Conservation (phyloP, 2,113 vertebrate genomes). For the Perccottus glenii region DNA sequence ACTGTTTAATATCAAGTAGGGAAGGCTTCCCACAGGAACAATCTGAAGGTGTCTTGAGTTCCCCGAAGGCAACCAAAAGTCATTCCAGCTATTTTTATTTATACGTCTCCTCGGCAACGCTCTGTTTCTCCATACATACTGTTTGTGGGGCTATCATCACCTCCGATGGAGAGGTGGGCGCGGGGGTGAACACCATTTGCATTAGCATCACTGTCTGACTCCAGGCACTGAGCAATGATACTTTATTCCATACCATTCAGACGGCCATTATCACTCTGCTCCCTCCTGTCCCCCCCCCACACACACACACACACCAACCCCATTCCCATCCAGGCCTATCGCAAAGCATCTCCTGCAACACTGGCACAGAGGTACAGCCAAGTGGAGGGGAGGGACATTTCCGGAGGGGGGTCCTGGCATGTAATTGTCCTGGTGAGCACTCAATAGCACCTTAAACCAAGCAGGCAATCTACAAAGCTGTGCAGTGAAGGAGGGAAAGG, state of each 20-base stretch:
- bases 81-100: constrained; percentile 85
- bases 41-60: constrained; percentile 78
- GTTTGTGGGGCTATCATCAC: constrained; percentile 83
- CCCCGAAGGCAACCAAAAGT: constrained; percentile 81
- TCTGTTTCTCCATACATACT: constrained; percentile 82
- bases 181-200: constrained; percentile 81
- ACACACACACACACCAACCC: constrained; percentile 67
- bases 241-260: constrained; percentile 85
- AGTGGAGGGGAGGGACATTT: constrained; percentile 72
- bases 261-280: constrained; percentile 83
- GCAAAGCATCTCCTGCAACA: constrained; percentile 79
- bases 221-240: constrained; percentile 85
- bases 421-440: constrained; percentile 88
- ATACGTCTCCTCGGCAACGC: constrained; percentile 73
- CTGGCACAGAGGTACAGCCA: constrained; percentile 75
- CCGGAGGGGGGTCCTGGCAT: constrained; percentile 78
- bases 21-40: constrained; percentile 63
- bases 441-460: constrained; percentile 87
- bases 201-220: constrained; percentile 87
- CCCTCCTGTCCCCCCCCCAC: constrained; percentile 68
- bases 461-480: constrained; percentile 85
- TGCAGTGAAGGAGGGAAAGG: constrained; percentile 80
- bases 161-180: constrained; percentile 68
- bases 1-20: background rate
- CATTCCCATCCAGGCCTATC: constrained; percentile 79